Base-by-base conservation (phyloP, 2,113 vertebrate species). In the Oostethus manadensis region DNA sequence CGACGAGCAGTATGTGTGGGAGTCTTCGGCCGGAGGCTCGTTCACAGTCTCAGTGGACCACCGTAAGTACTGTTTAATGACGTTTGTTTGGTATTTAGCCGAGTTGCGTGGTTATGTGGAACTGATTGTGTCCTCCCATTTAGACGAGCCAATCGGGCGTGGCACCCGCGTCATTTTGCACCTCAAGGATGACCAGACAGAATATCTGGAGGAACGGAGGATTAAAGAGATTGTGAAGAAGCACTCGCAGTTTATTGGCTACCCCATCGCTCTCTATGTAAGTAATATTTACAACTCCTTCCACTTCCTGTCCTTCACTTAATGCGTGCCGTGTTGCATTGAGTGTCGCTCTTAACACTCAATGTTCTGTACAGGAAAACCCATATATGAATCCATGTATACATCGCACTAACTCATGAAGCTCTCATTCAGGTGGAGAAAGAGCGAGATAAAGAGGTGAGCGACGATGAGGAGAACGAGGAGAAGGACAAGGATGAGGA, bases 401-500 rank as follows among this genome's bases (percentile, higher is more conserved):
- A 10, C 3, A 8, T 6, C 43, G 1, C 65, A 58, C 58, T 56
- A 2, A 8, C 17, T 48, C 18, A 17, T 48, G n/a, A 7, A 57
- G 5, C 35, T 51, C 0, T 38, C 2, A 16, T 54, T 10, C 11
- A 98, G 97, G 72, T 98, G 74, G 95, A 98, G 87, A 97, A 97
- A 54, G 93, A 96, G 62, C 79, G 91, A 11, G 94, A 99, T 73
- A 99, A 97, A 71, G 94, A 97, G 69, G 93, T 97, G 93, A 98
- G 81, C 42, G 97, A 97, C 15, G 92, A 90, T 13, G 92, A 89
- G 85, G 94, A 82, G 33, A 77, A 87, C 13, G 78, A 88, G 33
- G 78, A 88, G 20, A 78, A 83, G 1, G 71, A 89, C 10, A 87
- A 93, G 5, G 87, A 55, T 10, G 33, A 88, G 0, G 74, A 81